Base-by-base conservation (phyloP, 1,140 invertebrate genomes). In the Cydia splendana region DNA sequence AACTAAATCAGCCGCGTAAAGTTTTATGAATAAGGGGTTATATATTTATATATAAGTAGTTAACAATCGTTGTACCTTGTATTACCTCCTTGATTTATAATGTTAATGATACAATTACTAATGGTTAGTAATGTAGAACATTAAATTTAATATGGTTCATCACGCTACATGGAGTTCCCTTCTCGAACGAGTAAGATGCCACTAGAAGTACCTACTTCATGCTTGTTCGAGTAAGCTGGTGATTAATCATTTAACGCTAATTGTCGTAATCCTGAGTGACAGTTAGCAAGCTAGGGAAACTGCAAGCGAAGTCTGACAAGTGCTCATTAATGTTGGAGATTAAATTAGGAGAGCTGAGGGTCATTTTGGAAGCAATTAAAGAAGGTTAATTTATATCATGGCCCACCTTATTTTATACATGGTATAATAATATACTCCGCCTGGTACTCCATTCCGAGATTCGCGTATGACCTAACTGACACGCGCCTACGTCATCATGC, bases 251-350 rank as follows among this genome's bases (percentile, higher is more conserved):
- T 71, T 71, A 42, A 18, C 38, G 18, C 30, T 71, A 71, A 71
- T 71, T 71, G 67, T 18, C 34, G 30, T 71, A 71, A 71, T 71
- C 30, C 67, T 71, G n/a, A 71, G 67, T 45, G 67, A 71, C 67
- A 38, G 30, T 42, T 42, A 18, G 67, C 67, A 18, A 38, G 67
- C 67, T 38, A 71, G 38, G 45, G 30, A 42, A 71, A 34, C 30
- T 69, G 67, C 28, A 71, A 10, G 67, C 34, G 15, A 71, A 71
- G 34, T 34, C 28, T 42, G 20, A 62, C 57, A 62, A 62, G 57
- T 62, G 57, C 57, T 62, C 57, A 62, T 62, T 62, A 62, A 62
- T 20, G 20, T 3, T 62, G 1, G 57, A 62, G 57, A 62, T 20
- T 24, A 24, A 62, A 62, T 62, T 62, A 62, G 18, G 10, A 5